These are phyloP conservation scores for Sphecodes monilicornis DNA, from an alignment of 2,888 invertebrate species.

Conservation along the genomic window DNA sequence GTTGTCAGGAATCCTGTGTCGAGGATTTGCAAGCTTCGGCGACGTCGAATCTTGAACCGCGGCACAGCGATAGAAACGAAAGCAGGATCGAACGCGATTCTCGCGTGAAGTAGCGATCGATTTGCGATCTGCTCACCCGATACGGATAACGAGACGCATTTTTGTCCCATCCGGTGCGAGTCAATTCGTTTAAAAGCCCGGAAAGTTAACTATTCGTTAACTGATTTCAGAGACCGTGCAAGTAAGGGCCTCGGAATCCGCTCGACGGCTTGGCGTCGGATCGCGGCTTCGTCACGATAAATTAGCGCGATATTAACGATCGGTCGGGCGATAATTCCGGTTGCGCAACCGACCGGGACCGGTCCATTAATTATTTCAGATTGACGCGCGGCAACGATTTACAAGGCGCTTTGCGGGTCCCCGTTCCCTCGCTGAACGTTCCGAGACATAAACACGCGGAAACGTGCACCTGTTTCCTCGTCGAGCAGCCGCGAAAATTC, in stretches of 20 bases:
- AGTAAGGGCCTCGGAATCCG: background rate
- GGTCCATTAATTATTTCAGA: slow-evolving; percentile 67
- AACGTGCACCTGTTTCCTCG: slow-evolving; percentile 39
- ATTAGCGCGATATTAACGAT: slow-evolving; percentile 66
- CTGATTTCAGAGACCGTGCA: slow-evolving; percentile 17
- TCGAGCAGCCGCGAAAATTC: slow-evolving; percentile 26
- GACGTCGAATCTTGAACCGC: no score
- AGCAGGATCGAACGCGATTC: no score
- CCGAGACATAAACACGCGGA: slow-evolving; percentile 51
- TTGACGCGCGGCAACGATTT: slow-evolving; percentile 62
- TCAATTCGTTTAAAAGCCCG: slow-evolving; percentile 9
- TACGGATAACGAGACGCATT: slow-evolving; percentile 23
- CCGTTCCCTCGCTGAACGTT: slow-evolving; percentile 40
- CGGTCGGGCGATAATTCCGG: slow-evolving; percentile 58
- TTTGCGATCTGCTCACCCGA: slow-evolving; percentile 16
- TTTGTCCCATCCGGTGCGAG: background rate
- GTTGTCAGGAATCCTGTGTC: no score
- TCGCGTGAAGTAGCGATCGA: slow-evolving; percentile 4
- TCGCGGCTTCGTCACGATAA: slow-evolving; percentile 56
- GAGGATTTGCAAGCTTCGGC: no score
- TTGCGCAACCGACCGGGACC: slow-evolving; percentile 45
- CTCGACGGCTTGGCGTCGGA: background rate
- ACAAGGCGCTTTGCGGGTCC: slow-evolving; percentile 55
- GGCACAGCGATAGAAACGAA: no score
- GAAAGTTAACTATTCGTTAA: slow-evolving; percentile 37